Evolutionary conservation across 2,888 invertebrate genomes (phyloP).

Genomic region (Eupithecia subumbrata): DNA sequence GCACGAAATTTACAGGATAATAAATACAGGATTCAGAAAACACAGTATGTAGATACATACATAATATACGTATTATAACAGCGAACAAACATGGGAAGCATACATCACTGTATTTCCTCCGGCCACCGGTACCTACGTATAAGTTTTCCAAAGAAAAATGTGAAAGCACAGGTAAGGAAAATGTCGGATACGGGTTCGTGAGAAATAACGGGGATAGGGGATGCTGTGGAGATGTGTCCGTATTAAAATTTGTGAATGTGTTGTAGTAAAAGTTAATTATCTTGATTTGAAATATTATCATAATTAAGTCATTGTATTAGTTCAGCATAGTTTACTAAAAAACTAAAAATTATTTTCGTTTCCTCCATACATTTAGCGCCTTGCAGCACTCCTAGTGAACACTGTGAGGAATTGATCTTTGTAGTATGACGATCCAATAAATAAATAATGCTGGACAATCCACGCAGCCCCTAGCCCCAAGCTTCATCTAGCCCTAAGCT

Average conservation of each 20-base stretch:
- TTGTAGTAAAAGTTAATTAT: not conserved
- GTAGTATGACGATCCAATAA: too few species aligned
- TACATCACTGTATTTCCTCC: slow-evolving; percentile 26
- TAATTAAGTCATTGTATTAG: too few species aligned
- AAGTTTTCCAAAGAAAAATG: slow-evolving; percentile 45
- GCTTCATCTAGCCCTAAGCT: too few species aligned
- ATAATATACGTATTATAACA: slow-evolving; percentile 12
- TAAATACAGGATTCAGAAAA: not conserved
- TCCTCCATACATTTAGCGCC: too few species aligned
- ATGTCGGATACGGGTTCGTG: slow-evolving; percentile 37
- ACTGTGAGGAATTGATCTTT: too few species aligned
- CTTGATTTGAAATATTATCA: not conserved
- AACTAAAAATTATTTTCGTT: not conserved
- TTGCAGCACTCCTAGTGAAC: too few species aligned
- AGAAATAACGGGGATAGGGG: slow-evolving; percentile 22
- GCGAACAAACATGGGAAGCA: slow-evolving; percentile 16
- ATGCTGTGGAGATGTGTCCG: slow-evolving; percentile 20
- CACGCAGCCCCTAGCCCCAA: too few species aligned
- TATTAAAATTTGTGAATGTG: not conserved
- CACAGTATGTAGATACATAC: not conserved
- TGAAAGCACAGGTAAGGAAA: slow-evolving; percentile 41
- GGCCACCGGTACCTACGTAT: slow-evolving; percentile 39
- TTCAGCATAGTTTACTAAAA: too few species aligned
- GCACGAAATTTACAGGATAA: not conserved
- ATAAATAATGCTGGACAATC: too few species aligned